A percentile compares a stretch with the other conserved stretches of the same genome.
These are phyloP conservation scores for Buceros bicornis DNA, from an alignment of 2,797 vertebrate genomes.

Conservation along the genomic window DNA sequence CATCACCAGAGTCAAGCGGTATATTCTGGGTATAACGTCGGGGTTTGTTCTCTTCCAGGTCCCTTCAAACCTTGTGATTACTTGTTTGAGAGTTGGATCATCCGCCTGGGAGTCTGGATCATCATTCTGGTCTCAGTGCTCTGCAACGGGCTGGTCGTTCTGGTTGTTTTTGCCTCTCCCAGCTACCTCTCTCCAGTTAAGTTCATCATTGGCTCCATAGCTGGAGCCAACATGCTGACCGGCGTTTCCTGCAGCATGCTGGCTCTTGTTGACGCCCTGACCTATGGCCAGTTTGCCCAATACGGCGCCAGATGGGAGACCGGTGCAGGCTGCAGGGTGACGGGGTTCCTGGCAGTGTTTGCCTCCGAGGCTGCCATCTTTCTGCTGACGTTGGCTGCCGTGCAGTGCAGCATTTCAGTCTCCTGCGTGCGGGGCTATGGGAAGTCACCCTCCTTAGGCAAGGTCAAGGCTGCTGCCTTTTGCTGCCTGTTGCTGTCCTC, in stretches of 20 bases:
- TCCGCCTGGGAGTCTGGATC: conserved; percentile 92
- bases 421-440: conserved; percentile 86
- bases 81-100: conserved; percentile 93
- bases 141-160: conserved; percentile 88
- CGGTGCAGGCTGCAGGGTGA: conserved; percentile 88
- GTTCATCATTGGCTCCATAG: conserved; percentile 91
- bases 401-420: conserved; percentile 90
- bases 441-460: conserved; percentile 84
- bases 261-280: conserved; percentile 88
- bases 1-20: neutral
- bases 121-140: conserved; percentile 88
- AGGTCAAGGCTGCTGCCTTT: conserved; percentile 84
- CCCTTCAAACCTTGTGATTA: conserved; percentile 95
- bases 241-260: conserved; percentile 90
- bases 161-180: conserved; percentile 87
- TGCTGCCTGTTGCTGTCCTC: conserved; percentile 87
- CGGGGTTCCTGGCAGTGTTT: conserved; percentile 91
- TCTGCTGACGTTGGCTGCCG: conserved; percentile 89
- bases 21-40: neutral
- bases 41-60: conserved; percentile 80
- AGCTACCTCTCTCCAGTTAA: conserved; percentile 89
- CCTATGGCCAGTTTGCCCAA: conserved; percentile 88
- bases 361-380: conserved; percentile 91
- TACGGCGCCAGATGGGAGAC: conserved; percentile 92
- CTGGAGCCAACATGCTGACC: conserved; percentile 89